phyloP scores from a whole-genome alignment of 2,797 vertebrate species.

The Phoeniculus purpureus region DNA sequence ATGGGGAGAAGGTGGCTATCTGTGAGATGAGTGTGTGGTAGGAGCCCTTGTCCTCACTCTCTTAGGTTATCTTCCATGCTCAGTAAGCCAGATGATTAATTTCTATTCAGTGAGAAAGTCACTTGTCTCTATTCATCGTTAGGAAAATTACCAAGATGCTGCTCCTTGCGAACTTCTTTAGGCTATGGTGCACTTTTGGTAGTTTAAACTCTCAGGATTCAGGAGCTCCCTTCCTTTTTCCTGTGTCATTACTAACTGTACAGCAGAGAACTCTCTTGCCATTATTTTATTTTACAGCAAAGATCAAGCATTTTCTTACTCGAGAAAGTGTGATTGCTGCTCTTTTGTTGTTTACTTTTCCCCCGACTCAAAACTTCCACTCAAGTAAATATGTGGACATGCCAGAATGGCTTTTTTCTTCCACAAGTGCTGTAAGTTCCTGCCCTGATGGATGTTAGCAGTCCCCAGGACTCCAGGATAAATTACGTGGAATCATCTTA shows the following conservation, averaged over 20 bases:
- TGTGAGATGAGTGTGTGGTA: background rate
- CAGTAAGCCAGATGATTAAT: background rate
- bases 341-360: background rate
- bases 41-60: background rate
- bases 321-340: background rate
- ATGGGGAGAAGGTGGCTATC: no score
- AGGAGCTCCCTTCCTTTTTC: background rate
- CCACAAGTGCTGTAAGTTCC: background rate
- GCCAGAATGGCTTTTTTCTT: background rate
- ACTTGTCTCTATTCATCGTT: rapidly evolving
- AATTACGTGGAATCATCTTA: background rate
- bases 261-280: background rate
- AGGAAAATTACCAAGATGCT: background rate
- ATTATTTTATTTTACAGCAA: background rate
- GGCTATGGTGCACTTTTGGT: background rate
- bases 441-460: background rate
- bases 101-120: background rate
- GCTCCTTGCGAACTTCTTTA: background rate
- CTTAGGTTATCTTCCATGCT: background rate
- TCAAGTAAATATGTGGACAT: background rate
- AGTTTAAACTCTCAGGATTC: background rate
- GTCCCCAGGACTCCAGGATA: background rate
- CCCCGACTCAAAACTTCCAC: background rate
- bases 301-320: background rate
- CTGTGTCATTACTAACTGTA: background rate